These are phyloP conservation scores for Sinohyriopsis cumingii DNA, from an alignment of 2,888 invertebrate genomes.

Conservation along the genomic window DNA sequence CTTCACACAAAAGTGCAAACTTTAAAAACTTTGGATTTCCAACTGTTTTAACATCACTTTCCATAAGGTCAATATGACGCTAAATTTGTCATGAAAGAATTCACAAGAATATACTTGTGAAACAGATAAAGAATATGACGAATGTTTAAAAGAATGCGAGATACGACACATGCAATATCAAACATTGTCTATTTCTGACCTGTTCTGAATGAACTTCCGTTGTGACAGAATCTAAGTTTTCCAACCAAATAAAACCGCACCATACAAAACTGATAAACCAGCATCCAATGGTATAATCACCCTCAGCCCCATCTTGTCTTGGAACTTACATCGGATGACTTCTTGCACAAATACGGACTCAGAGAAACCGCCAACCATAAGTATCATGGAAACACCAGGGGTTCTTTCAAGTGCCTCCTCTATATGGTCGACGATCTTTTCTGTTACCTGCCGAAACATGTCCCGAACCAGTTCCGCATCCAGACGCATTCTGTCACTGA, in stretches of 20 bases:
- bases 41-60: too few species aligned
- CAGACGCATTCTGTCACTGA: slow-evolving; percentile 10
- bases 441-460: slow-evolving; percentile 8
- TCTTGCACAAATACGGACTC: slow-evolving; percentile 14
- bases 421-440: slow-evolving; percentile 4
- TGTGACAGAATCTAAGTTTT: neutral
- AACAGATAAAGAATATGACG: too few species aligned
- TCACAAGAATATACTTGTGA: too few species aligned
- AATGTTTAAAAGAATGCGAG: too few species aligned
- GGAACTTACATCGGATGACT: neutral
- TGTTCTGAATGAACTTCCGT: too few species aligned
- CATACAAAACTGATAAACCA: slow-evolving; percentile 5
- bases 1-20: too few species aligned
- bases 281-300: slow-evolving; percentile 9
- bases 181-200: too few species aligned
- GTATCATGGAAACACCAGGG: slow-evolving; percentile 10
- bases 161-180: too few species aligned
- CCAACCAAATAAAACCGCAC: slow-evolving; percentile 9
- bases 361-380: slow-evolving; percentile 22
- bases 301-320: neutral
- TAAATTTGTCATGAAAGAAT: too few species aligned
- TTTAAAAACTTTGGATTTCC: too few species aligned
- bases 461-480: slow-evolving; percentile 4
- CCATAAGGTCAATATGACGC: too few species aligned
- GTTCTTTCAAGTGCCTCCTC: neutral